Percentiles rank a stretch among this genome's conserved stretches.
Evolutionary conservation across 2,113 vertebrate species (phyloP).

Genomic region (Paracyprichromis sp.): DNA sequence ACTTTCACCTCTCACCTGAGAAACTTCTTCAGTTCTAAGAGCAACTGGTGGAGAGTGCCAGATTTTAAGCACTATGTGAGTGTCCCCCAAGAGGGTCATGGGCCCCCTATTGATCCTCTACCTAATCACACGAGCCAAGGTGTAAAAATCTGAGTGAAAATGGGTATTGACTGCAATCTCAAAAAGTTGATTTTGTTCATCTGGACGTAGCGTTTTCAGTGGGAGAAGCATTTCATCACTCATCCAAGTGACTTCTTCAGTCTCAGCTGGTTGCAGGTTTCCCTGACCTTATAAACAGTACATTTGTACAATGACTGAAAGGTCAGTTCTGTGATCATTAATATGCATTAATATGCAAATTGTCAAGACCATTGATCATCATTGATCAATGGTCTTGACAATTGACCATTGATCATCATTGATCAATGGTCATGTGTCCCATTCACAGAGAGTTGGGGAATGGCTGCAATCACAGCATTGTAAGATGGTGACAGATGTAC

Average conservation of each 20-base stretch:
- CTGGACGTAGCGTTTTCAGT: background rate
- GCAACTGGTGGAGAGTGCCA: background rate
- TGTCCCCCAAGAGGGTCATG: background rate
- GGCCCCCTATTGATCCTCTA: background rate
- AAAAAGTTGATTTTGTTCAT: background rate
- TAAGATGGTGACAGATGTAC: background rate
- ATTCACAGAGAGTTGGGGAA: background rate
- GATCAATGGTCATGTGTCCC: background rate
- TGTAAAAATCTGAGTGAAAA: background rate
- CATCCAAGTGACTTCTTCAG: background rate
- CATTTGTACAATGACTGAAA: background rate
- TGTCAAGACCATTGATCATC: background rate
- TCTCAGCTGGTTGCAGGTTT: background rate
- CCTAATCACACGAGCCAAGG: background rate
- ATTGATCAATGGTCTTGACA: background rate
- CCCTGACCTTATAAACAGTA: background rate
- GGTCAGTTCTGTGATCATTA: background rate
- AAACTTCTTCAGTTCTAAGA: background rate
- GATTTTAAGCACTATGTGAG: background rate
- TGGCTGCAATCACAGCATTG: background rate
- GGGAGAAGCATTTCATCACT: background rate
- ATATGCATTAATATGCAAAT: background rate
- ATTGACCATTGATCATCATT: background rate
- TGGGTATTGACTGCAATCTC: background rate
- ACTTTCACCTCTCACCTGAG: background rate